These are phyloP conservation scores for Tanytarsus gracilentus DNA, from an alignment of 2,888 invertebrate species.

Conservation along the genomic window DNA sequence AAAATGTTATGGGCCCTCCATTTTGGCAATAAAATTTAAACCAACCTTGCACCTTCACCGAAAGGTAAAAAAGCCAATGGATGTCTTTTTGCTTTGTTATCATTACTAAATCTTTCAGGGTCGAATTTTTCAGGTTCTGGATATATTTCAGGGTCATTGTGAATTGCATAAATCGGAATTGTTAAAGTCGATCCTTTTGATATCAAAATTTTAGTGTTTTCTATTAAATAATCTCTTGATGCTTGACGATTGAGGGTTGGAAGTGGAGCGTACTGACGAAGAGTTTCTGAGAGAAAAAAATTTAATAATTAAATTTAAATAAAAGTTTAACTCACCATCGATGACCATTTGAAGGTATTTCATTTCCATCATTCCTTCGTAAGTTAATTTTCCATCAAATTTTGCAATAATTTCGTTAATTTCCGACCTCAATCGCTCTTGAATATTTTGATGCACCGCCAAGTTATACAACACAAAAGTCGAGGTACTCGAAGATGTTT, in stretches of 20 bases:
- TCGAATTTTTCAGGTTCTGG: conserved; percentile 50
- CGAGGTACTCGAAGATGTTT: conserved; percentile 50
- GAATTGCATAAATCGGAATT: conserved; percentile 45
- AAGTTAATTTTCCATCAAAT: conserved; percentile 8
- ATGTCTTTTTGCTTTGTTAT: conserved; percentile 42
- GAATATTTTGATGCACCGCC: not conserved
- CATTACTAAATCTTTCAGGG: conserved; percentile 49
- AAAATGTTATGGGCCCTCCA: not conserved
- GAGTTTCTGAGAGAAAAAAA: conserved; percentile 41
- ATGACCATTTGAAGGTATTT: conserved; percentile 5
- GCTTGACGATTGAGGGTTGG: conserved; percentile 42
- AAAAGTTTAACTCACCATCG: not conserved
- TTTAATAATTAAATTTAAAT: not conserved
- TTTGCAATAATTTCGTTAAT: not conserved
- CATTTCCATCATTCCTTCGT: conserved; percentile 11
- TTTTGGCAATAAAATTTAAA: not conserved
- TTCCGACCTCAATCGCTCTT: conserved; percentile 19
- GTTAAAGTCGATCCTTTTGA: conserved; percentile 44
- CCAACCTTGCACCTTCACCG: conserved; percentile 27
- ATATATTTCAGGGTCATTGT: conserved; percentile 46
- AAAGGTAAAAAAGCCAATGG: conserved; percentile 27
- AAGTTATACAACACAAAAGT: conserved; percentile 35
- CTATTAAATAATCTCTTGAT: conserved; percentile 30
- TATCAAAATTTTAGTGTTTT: conserved; percentile 44
- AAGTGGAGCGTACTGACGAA: conserved; percentile 46